Conservation (phyloP, 2,888 invertebrate species). For the Acanthopleura granulata region DNA sequence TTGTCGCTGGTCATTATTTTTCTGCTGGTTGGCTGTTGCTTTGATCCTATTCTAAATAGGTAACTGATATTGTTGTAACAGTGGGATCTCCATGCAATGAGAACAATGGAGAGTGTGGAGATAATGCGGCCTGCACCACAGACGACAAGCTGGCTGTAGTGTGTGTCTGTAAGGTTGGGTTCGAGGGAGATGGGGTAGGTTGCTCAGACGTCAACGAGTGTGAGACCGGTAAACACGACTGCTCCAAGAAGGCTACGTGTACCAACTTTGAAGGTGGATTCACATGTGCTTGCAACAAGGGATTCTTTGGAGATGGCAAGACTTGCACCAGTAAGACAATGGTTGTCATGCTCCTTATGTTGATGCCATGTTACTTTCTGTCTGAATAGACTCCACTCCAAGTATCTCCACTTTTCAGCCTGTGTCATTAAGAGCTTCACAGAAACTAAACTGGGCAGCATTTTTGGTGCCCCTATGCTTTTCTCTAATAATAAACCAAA, state of each 20-base stretch:
- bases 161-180: slow-evolving; percentile 27
- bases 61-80: neutral
- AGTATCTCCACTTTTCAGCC: too few species aligned
- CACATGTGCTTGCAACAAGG: slow-evolving; percentile 25
- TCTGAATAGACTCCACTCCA: too few species aligned
- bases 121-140: slow-evolving; percentile 1
- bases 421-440: too few species aligned
- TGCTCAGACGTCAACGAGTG: slow-evolving; percentile 29
- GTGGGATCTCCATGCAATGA: slow-evolving; percentile 9
- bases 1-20: too few species aligned
- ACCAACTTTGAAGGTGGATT: slow-evolving; percentile 22
- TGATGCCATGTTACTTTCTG: too few species aligned
- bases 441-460: too few species aligned
- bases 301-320: slow-evolving; percentile 24
- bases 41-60: too few species aligned
- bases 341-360: too few species aligned
- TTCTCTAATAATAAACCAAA: too few species aligned
- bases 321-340: slow-evolving; percentile 19
- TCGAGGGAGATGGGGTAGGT: neutral
- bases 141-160: neutral
- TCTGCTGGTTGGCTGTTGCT: too few species aligned
- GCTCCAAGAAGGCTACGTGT: slow-evolving; percentile 22
- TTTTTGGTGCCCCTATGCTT: too few species aligned
- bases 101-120: slow-evolving; percentile 8
- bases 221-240: slow-evolving; percentile 19